phyloP scores from a whole-genome alignment of 2,797 vertebrate genomes.

The Chloroceryle amazona region DNA sequence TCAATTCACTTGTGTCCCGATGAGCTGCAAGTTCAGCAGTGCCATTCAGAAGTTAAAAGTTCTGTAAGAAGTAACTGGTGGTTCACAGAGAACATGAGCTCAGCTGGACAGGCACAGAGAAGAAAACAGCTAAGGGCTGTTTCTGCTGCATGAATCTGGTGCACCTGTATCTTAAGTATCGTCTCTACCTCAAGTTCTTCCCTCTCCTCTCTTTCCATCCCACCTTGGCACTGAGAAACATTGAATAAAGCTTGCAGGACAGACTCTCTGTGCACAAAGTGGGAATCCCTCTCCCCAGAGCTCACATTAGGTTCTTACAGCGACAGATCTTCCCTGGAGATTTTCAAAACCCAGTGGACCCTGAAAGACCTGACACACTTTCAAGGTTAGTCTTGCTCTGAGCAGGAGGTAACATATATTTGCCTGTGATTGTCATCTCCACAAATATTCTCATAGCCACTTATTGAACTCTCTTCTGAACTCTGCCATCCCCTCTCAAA shows the following conservation, averaged over 20 bases:
- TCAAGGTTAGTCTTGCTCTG: not conserved
- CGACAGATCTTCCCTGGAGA: not conserved
- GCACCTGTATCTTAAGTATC: not conserved
- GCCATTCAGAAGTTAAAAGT: not conserved
- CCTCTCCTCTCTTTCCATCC: not conserved
- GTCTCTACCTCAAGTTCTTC: not conserved
- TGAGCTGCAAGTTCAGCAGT: not conserved
- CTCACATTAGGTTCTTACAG: not conserved
- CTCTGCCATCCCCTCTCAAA: not conserved
- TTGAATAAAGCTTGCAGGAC: fast-evolving
- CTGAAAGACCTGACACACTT: not conserved
- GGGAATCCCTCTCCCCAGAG: not conserved
- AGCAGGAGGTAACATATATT: not conserved
- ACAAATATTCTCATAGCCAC: not conserved
- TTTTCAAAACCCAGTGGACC: not conserved
- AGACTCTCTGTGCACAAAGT: fast-evolving
- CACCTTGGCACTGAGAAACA: not conserved
- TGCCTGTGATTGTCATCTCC: not conserved
- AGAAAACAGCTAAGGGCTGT: not conserved
- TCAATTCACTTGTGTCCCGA: not conserved
- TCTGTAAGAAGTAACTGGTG: not conserved
- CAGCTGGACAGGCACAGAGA: not conserved
- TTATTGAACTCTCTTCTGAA: not conserved
- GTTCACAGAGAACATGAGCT: not conserved
- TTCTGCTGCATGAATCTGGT: not conserved